These are phyloP conservation scores for Cynoglossus semilaevis DNA, from an alignment of 2,113 vertebrate species.

Conservation along the genomic window DNA sequence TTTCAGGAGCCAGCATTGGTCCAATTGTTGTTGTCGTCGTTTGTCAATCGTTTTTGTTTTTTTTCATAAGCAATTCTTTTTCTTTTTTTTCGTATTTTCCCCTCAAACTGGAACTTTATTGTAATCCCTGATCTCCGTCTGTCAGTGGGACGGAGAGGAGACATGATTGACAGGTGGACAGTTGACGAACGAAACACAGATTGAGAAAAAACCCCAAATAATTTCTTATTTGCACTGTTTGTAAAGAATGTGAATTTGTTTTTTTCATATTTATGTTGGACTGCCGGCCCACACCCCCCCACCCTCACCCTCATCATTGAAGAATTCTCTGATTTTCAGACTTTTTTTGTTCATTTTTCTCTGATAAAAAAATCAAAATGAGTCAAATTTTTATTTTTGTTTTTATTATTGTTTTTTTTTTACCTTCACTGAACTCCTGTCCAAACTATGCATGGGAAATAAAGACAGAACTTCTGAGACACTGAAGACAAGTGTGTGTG, in stretches of 20 bases:
- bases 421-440: conserved; percentile 64
- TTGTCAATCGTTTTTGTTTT: too few relatives aligned
- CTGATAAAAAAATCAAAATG: conserved; percentile 66
- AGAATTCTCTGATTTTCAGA: conserved; percentile 64
- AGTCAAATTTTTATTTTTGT: conserved; percentile 59
- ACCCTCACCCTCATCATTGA: conserved; percentile 38
- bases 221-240: conserved; percentile 71
- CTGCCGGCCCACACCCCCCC: conserved; percentile 66
- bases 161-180: too few relatives aligned
- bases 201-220: too few relatives aligned
- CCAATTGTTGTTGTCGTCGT: too few relatives aligned
- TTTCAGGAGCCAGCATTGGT: too few relatives aligned
- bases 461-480: conserved; percentile 79
- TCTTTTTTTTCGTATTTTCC: too few relatives aligned
- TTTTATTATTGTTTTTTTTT: conserved; percentile 59
- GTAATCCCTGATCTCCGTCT: too few relatives aligned
- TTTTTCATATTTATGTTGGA: conserved; percentile 78
- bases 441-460: conserved; percentile 86
- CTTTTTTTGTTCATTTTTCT: conserved; percentile 62
- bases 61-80: too few relatives aligned
- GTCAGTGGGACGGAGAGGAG: too few relatives aligned
- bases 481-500: conserved; percentile 53
- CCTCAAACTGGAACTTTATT: too few relatives aligned
- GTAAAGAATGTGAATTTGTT: conserved; percentile 76
- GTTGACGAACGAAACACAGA: too few relatives aligned